Conservation (phyloP, 2,888 invertebrate species). For the Pachycephus smyrnensis region DNA sequence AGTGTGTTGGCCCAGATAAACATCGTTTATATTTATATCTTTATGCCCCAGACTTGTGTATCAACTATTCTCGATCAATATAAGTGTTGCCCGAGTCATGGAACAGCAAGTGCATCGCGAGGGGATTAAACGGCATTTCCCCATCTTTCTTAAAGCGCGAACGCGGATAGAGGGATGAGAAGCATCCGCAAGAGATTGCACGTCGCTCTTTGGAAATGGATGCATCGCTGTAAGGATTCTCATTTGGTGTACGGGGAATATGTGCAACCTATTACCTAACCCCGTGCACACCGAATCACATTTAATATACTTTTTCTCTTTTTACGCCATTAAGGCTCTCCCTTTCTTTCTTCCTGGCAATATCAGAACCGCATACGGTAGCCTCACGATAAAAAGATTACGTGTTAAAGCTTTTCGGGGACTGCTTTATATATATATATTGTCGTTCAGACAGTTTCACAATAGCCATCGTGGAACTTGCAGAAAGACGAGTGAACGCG, state of each 20-base stretch:
- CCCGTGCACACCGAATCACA: not conserved
- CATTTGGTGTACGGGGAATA: not conserved
- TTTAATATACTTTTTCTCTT: not conserved
- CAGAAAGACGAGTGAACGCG: not conserved
- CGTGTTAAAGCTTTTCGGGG: not conserved
- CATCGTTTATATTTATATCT: not conserved
- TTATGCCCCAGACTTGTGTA: not conserved
- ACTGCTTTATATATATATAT: not conserved
- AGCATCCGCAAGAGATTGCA: not conserved
- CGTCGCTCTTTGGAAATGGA: not conserved
- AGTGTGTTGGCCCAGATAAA: not conserved
- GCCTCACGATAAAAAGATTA: not conserved
- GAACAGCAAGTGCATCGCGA: not conserved
- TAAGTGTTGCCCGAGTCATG: not conserved
- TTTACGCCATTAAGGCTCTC: not conserved
- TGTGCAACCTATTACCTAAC: not conserved
- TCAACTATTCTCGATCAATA: not conserved
- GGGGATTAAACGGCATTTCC: not conserved
- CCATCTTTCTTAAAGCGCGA: not conserved
- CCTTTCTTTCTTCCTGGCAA: not conserved
- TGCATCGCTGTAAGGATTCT: not conserved
- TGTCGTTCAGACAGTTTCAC: not conserved
- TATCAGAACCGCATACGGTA: not conserved
- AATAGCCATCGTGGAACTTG: not conserved
- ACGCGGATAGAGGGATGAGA: not conserved